Evolutionary conservation across 2,888 invertebrate species (phyloP).

Genomic region (Sabatieria punctata): DNA sequence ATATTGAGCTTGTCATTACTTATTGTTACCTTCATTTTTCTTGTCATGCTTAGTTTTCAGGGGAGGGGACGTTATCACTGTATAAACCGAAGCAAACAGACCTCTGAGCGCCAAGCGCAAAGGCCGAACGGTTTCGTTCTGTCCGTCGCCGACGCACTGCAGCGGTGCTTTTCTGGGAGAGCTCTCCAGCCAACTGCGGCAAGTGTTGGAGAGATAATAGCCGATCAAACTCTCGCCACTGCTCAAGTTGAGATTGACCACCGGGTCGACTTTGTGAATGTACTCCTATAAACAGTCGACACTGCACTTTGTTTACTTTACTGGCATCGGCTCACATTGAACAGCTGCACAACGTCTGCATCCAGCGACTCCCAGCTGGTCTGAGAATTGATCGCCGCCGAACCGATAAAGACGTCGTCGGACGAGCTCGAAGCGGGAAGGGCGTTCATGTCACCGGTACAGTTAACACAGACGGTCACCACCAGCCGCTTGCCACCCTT

Average conservation of each 20-base stretch:
- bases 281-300: constrained; percentile 48
- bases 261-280: constrained; percentile 74
- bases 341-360: constrained; percentile 69
- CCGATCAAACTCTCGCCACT: constrained; percentile 68
- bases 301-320: constrained; percentile 7
- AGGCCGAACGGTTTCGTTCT: too few species aligned
- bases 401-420: constrained; percentile 60
- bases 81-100: too few species aligned
- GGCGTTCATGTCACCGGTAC: background rate
- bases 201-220: constrained; percentile 54
- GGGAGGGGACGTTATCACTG: too few species aligned
- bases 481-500: background rate
- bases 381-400: constrained; percentile 71
- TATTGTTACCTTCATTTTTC: too few species aligned
- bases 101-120: too few species aligned
- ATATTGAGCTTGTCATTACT: too few species aligned
- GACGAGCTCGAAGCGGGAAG: background rate
- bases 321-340: constrained; percentile 51
- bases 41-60: too few species aligned
- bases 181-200: background rate
- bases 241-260: constrained; percentile 60
- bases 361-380: constrained; percentile 89
- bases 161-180: too few species aligned
- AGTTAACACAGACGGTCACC: background rate
- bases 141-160: too few species aligned